These are phyloP conservation scores for Momotus momota DNA, from an alignment of 2,797 vertebrate species.

Conservation along the genomic window DNA sequence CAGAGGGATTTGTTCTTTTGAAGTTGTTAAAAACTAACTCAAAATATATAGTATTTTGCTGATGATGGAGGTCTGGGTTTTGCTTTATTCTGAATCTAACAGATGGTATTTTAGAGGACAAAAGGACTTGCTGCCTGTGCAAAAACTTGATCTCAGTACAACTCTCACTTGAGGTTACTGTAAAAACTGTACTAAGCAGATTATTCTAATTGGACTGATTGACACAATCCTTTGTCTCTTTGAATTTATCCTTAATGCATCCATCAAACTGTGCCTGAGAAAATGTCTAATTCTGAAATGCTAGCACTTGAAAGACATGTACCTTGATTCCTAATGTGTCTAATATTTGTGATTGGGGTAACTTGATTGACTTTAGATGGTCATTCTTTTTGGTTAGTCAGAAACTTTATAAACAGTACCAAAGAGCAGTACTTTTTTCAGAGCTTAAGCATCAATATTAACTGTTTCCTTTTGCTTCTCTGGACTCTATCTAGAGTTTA, in stretches of 20 bases:
- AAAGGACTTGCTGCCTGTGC: constrained; percentile 22
- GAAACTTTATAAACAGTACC: background rate
- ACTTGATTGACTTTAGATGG: background rate
- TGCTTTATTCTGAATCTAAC: constrained; percentile 19
- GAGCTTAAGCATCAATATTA: background rate
- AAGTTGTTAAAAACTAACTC: constrained; percentile 17
- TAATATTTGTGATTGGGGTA: background rate
- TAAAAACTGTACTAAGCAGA: constrained; percentile 37
- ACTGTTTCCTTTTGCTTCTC: background rate
- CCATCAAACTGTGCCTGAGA: background rate
- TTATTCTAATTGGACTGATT: constrained; percentile 13
- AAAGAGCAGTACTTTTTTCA: background rate
- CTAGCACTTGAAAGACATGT: background rate
- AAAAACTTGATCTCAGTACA: constrained; percentile 34
- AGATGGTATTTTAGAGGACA: constrained; percentile 46
- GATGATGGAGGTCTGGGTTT: background rate
- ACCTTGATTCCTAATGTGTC: background rate
- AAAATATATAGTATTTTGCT: constrained; percentile 10
- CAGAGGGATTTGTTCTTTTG: background rate
- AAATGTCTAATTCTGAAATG: background rate
- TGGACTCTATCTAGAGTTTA: background rate
- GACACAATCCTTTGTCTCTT: background rate
- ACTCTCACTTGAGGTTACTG: constrained; percentile 6
- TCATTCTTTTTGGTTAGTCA: background rate
- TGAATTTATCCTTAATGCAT: background rate